A percentile compares a stretch with the other conserved stretches of the same genome.
phyloP scores from a whole-genome alignment of 2,888 invertebrate genomes.

The Psococerastis gibbosa region DNA sequence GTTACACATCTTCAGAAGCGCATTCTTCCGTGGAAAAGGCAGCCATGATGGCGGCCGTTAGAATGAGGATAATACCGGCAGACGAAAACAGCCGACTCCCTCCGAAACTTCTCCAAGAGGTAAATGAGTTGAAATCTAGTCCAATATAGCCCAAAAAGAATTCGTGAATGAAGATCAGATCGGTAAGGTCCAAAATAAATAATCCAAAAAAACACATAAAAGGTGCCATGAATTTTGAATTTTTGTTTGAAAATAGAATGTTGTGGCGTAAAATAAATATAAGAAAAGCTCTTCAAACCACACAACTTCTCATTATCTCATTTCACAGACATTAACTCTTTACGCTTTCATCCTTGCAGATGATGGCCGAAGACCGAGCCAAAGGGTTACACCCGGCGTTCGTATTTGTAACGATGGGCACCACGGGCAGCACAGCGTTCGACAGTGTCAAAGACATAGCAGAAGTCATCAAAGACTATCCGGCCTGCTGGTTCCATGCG shows the following conservation, averaged over 20 bases:
- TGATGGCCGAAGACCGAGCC: constrained; percentile 50
- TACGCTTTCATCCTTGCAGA: constrained; percentile 19
- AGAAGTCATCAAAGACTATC: constrained; percentile 39
- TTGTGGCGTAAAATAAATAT: too few species aligned
- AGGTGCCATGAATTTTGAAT: too few species aligned
- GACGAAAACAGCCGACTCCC: too few species aligned
- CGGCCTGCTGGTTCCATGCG: constrained; percentile 66
- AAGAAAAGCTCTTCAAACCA: too few species aligned
- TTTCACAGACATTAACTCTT: too few species aligned
- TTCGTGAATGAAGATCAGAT: too few species aligned
- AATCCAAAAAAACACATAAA: too few species aligned
- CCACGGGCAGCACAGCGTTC: constrained; percentile 67
- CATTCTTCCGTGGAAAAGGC: constrained; percentile 65
- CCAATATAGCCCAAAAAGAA: too few species aligned
- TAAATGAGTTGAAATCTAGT: too few species aligned
- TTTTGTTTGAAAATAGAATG: too few species aligned
- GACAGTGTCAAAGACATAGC: constrained; percentile 65
- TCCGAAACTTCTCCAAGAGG: too few species aligned
- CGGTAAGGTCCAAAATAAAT: too few species aligned
- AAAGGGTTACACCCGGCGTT: constrained; percentile 66
- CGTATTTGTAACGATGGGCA: constrained; percentile 63
- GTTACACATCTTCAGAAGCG: constrained; percentile 51
- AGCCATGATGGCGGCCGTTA: constrained; percentile 56
- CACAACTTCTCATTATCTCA: not conserved
- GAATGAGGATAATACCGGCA: constrained; percentile 47